Evolutionary conservation across 2,113 vertebrate species (phyloP), one percentile per base, ranked within the genome.

Genomic region (Meleagris gallopavo): DNA sequence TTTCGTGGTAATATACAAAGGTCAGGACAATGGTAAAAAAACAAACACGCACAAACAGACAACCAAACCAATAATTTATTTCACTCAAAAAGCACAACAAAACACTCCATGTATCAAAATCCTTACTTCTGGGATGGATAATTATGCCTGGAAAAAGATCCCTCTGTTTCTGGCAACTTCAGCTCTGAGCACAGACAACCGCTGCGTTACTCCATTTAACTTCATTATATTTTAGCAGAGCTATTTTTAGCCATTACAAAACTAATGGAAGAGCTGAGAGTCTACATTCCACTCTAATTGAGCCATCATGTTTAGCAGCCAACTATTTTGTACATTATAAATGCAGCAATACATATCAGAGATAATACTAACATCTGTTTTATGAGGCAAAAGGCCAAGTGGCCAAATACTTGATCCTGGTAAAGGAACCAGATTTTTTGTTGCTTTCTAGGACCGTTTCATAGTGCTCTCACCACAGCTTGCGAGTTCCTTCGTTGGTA

Each of bases 251-350:
- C 64, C 43, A 71, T 83, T 90, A 75, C 83, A 96, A 95, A 96
- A 95, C 70, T 48, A 95, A 73, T 88, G 58, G 75, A 97, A 96
- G 89, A 92, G 77, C 77, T 91, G 71, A 91, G 71, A 87, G 62
- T 62, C 94, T 29, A 95, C 79, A 97, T 95, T 96, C 95, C 81
- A 96, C 87, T 96, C 69, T 95, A 97, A 96, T 92, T 96, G 96
- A 86, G 90, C 66, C 84, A 95, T 64, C 91, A 40, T 65, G 90
- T 90, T 73, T 92, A 61, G 78, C 55, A 96, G 95, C 64, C 90
- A 96, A 93, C 52, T 92, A 96, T 93, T 94, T 94, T 32, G 79
- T 93, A 92, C 80, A 84, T 57, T 91, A 91, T 64, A 96, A 94
- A 95, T 77, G 92, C 93, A 88, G 88, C 92, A 95, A 95, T 88